phyloP scores from a whole-genome alignment of 2,797 vertebrate genomes.

The Chaetodon trifasciatus region DNA sequence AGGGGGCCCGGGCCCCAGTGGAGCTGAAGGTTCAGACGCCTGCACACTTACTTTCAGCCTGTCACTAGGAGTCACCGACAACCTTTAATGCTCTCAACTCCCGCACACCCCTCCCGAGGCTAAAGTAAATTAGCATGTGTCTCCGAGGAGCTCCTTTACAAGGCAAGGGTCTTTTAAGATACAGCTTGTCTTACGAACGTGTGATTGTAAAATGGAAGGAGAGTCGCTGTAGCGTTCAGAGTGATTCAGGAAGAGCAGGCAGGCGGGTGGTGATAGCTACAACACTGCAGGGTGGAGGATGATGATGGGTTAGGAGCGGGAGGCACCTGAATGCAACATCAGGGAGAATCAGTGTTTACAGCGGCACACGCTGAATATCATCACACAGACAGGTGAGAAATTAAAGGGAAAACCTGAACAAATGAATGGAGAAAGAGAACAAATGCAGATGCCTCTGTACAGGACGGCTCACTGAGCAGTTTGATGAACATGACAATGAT shows the following conservation, averaged over 20 bases:
- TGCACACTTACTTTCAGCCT: slow-evolving; percentile 80
- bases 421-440: not conserved
- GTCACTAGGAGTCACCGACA: slow-evolving; percentile 84
- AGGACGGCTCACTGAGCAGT: not conserved
- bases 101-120: slow-evolving; percentile 36
- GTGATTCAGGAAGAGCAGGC: slow-evolving; percentile 28
- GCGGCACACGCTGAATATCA: not conserved
- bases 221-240: slow-evolving; percentile 44
- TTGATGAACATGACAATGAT: not conserved
- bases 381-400: not conserved
- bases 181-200: slow-evolving; percentile 46
- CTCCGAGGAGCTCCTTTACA: slow-evolving; percentile 68
- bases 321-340: slow-evolving; percentile 11
- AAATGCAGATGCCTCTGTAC: not conserved
- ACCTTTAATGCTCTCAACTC: slow-evolving; percentile 69
- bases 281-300: not conserved
- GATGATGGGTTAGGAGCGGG: not conserved
- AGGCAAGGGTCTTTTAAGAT: slow-evolving; percentile 67
- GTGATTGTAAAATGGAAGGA: slow-evolving; percentile 42
- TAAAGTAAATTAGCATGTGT: slow-evolving; percentile 77
- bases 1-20: slow-evolving; percentile 71
- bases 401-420: not conserved
- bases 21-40: slow-evolving; percentile 73
- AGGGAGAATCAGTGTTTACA: slow-evolving; percentile 4
- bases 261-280: not conserved